These are phyloP conservation scores for Oplegnathus fasciatus DNA, from an alignment of 2,113 vertebrate genomes.

Conservation along the genomic window DNA sequence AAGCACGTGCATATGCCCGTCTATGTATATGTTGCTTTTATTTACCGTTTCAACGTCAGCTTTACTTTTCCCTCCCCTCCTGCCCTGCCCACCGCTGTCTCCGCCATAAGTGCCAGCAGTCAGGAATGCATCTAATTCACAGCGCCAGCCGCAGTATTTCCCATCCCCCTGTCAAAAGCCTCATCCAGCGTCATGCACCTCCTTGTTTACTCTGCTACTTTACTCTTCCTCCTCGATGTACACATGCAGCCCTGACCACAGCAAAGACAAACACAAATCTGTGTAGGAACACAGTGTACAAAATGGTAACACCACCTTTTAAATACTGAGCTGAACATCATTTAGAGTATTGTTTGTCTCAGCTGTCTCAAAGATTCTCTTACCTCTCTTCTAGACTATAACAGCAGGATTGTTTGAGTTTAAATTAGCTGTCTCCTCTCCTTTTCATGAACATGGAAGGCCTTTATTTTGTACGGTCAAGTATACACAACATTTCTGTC, in stretches of 20 bases:
- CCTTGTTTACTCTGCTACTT: constrained; percentile 64
- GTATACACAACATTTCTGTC: not conserved
- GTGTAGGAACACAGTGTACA: constrained; percentile 11
- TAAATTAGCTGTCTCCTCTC: not conserved
- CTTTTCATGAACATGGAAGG: not conserved
- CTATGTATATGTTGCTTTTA: constrained; percentile 19
- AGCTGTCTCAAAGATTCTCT: not conserved
- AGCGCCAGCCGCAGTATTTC: constrained; percentile 65
- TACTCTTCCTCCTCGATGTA: constrained; percentile 34
- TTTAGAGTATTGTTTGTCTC: not conserved
- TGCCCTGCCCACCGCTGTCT: not conserved
- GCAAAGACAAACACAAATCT: constrained; percentile 33
- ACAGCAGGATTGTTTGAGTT: not conserved
- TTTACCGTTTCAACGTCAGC: constrained; percentile 58
- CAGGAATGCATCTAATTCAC: constrained; percentile 72
- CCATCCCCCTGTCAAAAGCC: constrained; percentile 72
- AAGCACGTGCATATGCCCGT: not conserved
- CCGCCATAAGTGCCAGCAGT: constrained; percentile 60
- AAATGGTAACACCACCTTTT: not conserved
- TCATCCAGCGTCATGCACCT: constrained; percentile 44
- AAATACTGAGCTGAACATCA: constrained; percentile 1
- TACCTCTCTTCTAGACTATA: not conserved
- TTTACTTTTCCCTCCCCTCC: constrained; percentile 15
- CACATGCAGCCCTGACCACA: constrained; percentile 43
- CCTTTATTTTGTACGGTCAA: not conserved